Conservation (phyloP, 1,140 invertebrate genomes). For the Drosophila subpulchrella region DNA sequence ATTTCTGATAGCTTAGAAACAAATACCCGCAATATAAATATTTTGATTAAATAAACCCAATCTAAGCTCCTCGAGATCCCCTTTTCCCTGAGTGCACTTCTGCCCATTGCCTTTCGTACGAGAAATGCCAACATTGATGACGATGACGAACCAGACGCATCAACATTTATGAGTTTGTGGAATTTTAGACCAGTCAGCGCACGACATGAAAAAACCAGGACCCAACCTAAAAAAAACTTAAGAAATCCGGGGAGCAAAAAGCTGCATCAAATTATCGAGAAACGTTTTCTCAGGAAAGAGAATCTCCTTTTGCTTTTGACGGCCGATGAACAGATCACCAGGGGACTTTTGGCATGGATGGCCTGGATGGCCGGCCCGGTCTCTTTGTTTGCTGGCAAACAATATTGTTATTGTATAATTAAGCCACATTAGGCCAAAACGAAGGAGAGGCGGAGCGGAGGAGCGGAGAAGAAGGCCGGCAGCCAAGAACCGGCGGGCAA, state of each 20-base stretch:
- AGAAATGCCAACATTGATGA: conserved; percentile 52
- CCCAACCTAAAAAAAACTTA: conserved; percentile 6
- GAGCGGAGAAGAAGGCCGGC: neutral
- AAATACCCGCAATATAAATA: too few relatives aligned
- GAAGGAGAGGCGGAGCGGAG: neutral
- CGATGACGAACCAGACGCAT: conserved; percentile 69
- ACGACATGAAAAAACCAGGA: conserved; percentile 4
- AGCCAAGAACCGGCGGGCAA: conserved; percentile 47
- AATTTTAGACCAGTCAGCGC: conserved; percentile 59
- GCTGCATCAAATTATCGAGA: conserved; percentile 71
- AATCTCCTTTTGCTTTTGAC: conserved; percentile 23
- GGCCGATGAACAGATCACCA: conserved; percentile 5
- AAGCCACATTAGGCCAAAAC: conserved; percentile 72
- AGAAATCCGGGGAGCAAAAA: conserved; percentile 20
- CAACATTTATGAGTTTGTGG: conserved; percentile 79
- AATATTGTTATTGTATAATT: conserved; percentile 64
- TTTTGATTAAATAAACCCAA: too few relatives aligned
- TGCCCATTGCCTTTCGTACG: conserved; percentile 44
- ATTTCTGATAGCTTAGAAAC: too few relatives aligned
- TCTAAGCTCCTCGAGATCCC: neutral
- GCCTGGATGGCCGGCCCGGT: conserved; percentile 19
- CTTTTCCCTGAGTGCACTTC: neutral
- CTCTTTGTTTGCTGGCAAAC: conserved; percentile 50
- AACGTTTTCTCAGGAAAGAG: conserved; percentile 69
- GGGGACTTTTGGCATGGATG: conserved; percentile 70